These are phyloP conservation scores for Nephrotoma flavescens DNA, from an alignment of 2,888 invertebrate species.

Conservation along the genomic window DNA sequence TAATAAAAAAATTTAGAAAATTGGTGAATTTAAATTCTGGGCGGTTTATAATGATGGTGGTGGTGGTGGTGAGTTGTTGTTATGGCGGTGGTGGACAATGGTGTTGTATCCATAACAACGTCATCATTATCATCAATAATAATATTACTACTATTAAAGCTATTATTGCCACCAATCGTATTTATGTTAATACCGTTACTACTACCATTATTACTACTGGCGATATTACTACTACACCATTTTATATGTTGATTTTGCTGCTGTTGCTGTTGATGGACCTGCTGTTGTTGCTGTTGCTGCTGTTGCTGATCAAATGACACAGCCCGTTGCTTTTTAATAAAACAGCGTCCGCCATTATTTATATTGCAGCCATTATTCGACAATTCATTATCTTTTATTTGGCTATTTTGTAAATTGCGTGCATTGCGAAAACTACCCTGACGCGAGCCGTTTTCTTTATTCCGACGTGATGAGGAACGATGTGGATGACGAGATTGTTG, in stretches of 20 bases:
- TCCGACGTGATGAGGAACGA: slow-evolving; percentile 38
- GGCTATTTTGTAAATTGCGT: not conserved
- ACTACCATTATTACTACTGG: not conserved
- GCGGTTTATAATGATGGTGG: slow-evolving; percentile 17
- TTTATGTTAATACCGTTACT: not conserved
- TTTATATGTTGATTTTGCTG: not conserved
- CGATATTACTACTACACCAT: not conserved
- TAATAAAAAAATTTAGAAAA: not conserved
- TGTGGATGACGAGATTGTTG: slow-evolving; percentile 36
- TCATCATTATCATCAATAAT: slow-evolving; percentile 3
- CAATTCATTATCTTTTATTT: not conserved
- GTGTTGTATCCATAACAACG: slow-evolving; percentile 9
- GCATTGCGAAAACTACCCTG: slow-evolving; percentile 8
- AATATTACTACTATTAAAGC: not conserved
- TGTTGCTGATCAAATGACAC: slow-evolving; percentile 14
- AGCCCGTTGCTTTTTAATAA: slow-evolving; percentile 11
- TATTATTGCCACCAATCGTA: not conserved
- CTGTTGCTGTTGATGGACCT: not conserved
- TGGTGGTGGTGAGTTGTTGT: slow-evolving; percentile 12
- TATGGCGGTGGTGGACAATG: slow-evolving; percentile 11
- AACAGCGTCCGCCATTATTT: not conserved
- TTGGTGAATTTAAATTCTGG: slow-evolving; percentile 13
- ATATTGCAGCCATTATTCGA: not conserved
- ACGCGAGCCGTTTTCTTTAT: slow-evolving; percentile 37
- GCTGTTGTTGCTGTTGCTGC: not conserved